Conservation (phyloP, 2,113 vertebrate genomes). For the Colius striatus region DNA sequence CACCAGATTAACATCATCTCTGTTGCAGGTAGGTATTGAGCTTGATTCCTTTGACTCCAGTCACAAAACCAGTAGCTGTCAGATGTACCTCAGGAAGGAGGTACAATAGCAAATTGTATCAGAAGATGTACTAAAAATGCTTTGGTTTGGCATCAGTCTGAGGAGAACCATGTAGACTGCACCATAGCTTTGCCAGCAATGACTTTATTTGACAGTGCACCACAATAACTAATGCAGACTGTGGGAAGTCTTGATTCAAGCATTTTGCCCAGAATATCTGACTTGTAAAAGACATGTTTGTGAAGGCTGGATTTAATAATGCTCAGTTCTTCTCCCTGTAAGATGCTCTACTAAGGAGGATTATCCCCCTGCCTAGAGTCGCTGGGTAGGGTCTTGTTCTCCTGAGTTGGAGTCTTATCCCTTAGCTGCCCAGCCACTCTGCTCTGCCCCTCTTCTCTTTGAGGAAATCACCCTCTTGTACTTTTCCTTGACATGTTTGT, state of each 20-base stretch:
- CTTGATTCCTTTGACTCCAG: background rate
- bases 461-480: background rate
- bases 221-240: background rate
- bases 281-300: background rate
- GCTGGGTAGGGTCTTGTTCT: background rate
- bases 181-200: background rate
- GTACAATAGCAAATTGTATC: background rate
- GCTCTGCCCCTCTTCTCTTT: accelerated
- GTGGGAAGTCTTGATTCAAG: background rate
- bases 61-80: background rate
- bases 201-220: background rate
- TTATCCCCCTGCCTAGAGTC: background rate
- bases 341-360: background rate
- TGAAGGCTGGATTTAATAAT: background rate
- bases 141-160: background rate
- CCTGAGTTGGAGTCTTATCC: background rate
- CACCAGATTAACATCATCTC: background rate
- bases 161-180: background rate
- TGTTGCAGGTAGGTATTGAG: background rate
- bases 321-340: background rate
- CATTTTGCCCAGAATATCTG: background rate
- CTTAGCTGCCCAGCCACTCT: background rate
- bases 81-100: background rate
- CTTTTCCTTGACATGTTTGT: slow-evolving; percentile 81
- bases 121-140: background rate